phyloP scores from a whole-genome alignment of 2,888 invertebrate species.

The Chorisops tibialis region DNA sequence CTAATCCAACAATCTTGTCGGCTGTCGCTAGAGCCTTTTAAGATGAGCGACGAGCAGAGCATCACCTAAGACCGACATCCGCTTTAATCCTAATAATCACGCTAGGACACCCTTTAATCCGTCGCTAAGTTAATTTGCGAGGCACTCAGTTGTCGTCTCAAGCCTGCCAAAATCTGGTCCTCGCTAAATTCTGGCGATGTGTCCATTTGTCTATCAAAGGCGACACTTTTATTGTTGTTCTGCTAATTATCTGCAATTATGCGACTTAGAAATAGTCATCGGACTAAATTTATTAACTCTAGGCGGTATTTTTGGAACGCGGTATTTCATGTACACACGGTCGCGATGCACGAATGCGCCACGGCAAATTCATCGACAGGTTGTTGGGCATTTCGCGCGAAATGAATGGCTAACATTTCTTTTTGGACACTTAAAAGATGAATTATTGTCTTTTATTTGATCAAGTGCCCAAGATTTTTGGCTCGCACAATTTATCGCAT shows the following conservation, averaged over 20 bases:
- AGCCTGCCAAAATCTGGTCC: background rate
- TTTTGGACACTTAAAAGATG: slow-evolving; percentile 12
- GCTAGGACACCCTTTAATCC: no score
- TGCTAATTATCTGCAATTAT: slow-evolving; percentile 32
- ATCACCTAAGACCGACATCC: no score
- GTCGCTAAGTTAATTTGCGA: no score
- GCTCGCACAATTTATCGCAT: background rate
- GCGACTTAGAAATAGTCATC: slow-evolving; percentile 26
- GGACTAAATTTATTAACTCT: slow-evolving; percentile 25
- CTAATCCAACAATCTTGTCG: no score
- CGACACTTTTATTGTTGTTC: slow-evolving; percentile 33
- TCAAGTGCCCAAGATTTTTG: slow-evolving; percentile 18
- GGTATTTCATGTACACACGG: background rate
- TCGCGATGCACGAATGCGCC: background rate
- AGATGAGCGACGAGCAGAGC: no score
- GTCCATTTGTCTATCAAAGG: slow-evolving; percentile 23
- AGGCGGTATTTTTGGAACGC: slow-evolving; percentile 1
- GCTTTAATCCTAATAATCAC: no score
- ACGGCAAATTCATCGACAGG: slow-evolving; percentile 18
- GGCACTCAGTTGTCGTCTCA: no score
- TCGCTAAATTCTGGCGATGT: slow-evolving; percentile 18
- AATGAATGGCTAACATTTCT: slow-evolving; percentile 20
- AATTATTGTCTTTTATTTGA: slow-evolving; percentile 17
- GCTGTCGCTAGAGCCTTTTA: no score
- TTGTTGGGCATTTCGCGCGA: slow-evolving; percentile 13